These are phyloP conservation scores for Columba livia DNA, from an alignment of 2,113 vertebrate species.

Conservation along the genomic window DNA sequence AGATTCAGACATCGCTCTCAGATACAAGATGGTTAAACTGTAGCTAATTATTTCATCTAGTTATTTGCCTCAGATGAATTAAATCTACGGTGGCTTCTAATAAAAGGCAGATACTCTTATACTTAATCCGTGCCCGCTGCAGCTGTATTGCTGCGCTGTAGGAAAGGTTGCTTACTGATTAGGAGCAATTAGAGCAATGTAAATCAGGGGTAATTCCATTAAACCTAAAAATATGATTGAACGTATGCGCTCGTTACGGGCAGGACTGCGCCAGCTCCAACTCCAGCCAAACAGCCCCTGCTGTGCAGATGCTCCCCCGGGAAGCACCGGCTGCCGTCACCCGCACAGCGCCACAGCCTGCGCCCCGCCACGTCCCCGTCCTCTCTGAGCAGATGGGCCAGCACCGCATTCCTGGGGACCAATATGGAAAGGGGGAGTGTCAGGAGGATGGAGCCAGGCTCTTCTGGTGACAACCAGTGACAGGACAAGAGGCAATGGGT, in stretches of 20 bases:
- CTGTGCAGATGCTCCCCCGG: background rate
- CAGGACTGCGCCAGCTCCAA: background rate
- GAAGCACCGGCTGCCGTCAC: fast-evolving
- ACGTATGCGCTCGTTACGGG: background rate
- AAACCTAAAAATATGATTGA: background rate
- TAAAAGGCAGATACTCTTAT: background rate
- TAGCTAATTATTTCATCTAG: background rate
- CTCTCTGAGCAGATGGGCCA: background rate
- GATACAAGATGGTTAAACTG: background rate
- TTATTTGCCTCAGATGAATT: background rate
- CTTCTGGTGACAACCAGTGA: too few relatives aligned
- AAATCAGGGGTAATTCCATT: background rate
- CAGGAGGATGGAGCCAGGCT: too few relatives aligned
- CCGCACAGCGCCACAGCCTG: background rate
- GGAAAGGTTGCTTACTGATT: background rate
- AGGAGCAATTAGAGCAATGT: background rate
- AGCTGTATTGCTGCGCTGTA: background rate
- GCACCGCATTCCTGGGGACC: too few relatives aligned
- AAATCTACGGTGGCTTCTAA: background rate
- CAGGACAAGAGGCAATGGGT: too few relatives aligned
- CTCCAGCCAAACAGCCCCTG: background rate
- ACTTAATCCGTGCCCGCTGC: background rate
- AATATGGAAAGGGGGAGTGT: too few relatives aligned
- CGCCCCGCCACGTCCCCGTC: background rate
- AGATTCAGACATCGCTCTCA: background rate